A percentile compares a stretch with the other conserved stretches of the same genome.
phyloP scores from a whole-genome alignment of 2,888 invertebrate genomes.

The Thera britannica region DNA sequence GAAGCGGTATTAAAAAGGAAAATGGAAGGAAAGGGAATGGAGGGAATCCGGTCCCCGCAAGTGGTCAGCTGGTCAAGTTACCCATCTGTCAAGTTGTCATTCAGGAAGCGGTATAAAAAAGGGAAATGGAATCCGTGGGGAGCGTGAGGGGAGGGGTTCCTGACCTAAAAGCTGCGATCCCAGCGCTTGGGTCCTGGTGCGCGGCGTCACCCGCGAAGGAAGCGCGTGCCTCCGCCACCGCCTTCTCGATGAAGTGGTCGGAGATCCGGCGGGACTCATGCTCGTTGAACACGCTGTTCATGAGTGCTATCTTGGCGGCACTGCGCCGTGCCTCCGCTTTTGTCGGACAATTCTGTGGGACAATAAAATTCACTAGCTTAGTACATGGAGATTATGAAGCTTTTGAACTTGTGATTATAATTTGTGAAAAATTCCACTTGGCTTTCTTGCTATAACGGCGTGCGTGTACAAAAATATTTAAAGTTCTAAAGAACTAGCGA shows the following conservation, averaged over 20 bases:
- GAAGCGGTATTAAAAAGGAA: no score
- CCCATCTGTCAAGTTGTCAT: no score
- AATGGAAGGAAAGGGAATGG: no score
- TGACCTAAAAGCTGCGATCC: slow-evolving; percentile 88
- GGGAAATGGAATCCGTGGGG: no score
- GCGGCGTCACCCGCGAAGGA: slow-evolving; percentile 90
- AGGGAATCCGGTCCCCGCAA: no score
- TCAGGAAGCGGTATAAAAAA: no score
- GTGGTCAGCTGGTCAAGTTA: no score
- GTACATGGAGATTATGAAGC: not conserved
- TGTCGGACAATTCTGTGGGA: slow-evolving; percentile 92
- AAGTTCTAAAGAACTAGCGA: no score
- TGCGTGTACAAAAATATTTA: no score
- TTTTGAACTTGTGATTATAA: not conserved
- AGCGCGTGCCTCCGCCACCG: slow-evolving; percentile 95
- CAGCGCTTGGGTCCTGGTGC: slow-evolving; percentile 88
- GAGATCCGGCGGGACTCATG: slow-evolving; percentile 96
- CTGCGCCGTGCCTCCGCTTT: slow-evolving; percentile 97
- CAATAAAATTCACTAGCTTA: not conserved
- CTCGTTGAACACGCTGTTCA: slow-evolving; percentile 98
- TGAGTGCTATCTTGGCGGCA: slow-evolving; percentile 97
- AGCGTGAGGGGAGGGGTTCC: not conserved
- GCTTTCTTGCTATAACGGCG: no score
- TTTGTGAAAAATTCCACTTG: not conserved
- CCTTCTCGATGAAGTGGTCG: slow-evolving; percentile 97